Percentiles rank a stretch among this genome's conserved stretches.
phyloP scores from a whole-genome alignment of 2,797 vertebrate species.

The Clamator glandarius region DNA sequence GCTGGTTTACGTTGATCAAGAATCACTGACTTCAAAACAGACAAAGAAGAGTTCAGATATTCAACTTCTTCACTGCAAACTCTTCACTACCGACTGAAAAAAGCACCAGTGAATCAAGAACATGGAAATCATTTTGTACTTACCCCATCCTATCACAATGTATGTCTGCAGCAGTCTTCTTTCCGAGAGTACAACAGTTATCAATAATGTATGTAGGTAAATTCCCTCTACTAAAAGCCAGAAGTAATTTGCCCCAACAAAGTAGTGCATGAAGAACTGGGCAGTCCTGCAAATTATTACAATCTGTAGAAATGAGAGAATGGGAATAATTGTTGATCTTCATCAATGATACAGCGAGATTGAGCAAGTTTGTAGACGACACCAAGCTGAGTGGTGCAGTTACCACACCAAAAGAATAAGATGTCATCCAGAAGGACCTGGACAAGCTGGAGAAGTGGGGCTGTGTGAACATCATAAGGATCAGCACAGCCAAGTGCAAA shows the following conservation, averaged over 20 bases:
- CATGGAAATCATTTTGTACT: conserved; percentile 3
- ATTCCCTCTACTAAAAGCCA: conserved; percentile 96
- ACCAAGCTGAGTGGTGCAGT: no score
- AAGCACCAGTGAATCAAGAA: not conserved
- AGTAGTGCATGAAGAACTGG: conserved; percentile 91
- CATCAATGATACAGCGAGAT: no score
- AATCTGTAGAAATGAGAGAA: conserved; percentile 74
- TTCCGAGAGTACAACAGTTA: conserved; percentile 87
- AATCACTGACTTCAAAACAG: not conserved
- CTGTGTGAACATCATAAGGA: no score
- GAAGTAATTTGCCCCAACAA: conserved; percentile 90
- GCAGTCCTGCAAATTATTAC: conserved; percentile 84
- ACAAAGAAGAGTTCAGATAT: not conserved
- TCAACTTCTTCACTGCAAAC: not conserved
- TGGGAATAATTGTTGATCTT: not conserved
- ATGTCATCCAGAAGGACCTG: no score
- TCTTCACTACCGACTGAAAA: not conserved
- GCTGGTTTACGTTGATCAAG: not conserved
- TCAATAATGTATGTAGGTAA: conserved; percentile 89
- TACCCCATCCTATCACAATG: conserved; percentile 93
- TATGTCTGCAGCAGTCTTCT: conserved; percentile 87
- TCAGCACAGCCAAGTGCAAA: no score
- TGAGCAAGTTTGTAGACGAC: no score
- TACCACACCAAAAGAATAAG: no score
- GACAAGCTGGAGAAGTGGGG: no score